Percentiles rank a stretch among this genome's conserved stretches.
These are phyloP conservation scores for Xenopus petersii DNA, from an alignment of 2,797 vertebrate species.

Conservation along the genomic window DNA sequence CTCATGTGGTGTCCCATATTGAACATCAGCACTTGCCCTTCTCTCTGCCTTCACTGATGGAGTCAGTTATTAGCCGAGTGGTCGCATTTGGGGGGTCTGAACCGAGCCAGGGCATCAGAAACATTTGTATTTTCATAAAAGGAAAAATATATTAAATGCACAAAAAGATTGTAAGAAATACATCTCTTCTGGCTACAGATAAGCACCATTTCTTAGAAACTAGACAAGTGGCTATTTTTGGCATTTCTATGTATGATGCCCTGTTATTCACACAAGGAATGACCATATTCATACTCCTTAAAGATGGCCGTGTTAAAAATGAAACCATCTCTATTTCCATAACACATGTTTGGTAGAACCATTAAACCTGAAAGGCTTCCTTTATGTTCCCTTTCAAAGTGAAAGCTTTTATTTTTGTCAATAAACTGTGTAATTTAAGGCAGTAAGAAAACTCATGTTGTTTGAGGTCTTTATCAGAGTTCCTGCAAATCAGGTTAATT, in stretches of 20 bases:
- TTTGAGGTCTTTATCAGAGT: conserved; percentile 85
- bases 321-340: conserved; percentile 49
- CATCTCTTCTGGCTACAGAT: no score
- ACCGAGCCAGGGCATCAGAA: no score
- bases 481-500: conserved; percentile 98
- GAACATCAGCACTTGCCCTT: no score
- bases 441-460: conserved; percentile 75
- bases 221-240: no score
- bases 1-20: no score
- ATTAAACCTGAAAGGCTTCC: conserved; percentile 62
- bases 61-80: no score
- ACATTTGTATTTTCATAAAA: no score
- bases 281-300: conserved; percentile 52
- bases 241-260: background rate
- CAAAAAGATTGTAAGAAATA: no score
- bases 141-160: no score
- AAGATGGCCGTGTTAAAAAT: conserved; percentile 48
- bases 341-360: conserved; percentile 59
- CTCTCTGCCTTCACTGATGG: no score
- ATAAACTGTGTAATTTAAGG: conserved; percentile 78
- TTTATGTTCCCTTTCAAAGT: conserved; percentile 71
- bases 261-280: conserved; percentile 11
- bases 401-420: conserved; percentile 75
- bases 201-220: no score
- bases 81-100: no score